Conservation (phyloP, 1,140 invertebrate species). For the Mizuhopecten yessoensis region DNA sequence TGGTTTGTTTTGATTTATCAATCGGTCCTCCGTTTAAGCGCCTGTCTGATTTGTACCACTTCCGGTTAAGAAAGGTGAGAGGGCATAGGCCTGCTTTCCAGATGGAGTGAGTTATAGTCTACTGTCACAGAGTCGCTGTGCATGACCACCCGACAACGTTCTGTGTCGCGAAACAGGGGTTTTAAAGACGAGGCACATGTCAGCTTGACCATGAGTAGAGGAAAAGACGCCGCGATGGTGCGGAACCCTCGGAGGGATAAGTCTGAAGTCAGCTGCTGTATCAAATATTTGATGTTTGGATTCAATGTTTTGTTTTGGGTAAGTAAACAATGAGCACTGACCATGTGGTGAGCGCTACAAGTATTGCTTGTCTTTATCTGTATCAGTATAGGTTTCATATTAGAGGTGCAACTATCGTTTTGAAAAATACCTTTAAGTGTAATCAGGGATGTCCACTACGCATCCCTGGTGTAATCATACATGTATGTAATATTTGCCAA, state of each 20-base stretch:
- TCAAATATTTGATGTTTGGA: conserved; percentile 98
- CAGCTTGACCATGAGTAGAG: background rate
- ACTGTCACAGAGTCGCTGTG: background rate
- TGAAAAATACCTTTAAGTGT: too few relatives aligned
- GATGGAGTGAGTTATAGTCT: background rate
- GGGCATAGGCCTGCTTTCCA: background rate
- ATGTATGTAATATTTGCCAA: too few relatives aligned
- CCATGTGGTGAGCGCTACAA: too few relatives aligned
- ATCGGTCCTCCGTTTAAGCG: background rate
- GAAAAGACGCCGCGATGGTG: background rate
- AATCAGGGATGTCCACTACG: too few relatives aligned
- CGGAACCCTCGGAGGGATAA: conserved; percentile 71
- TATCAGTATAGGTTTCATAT: too few relatives aligned
- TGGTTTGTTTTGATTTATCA: background rate
- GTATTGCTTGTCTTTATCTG: background rate
- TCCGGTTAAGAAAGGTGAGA: conserved; percentile 12
- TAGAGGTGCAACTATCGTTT: too few relatives aligned
- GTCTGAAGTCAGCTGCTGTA: conserved; percentile 96
- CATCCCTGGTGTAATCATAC: too few relatives aligned
- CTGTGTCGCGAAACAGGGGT: background rate
- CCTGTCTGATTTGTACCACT: background rate
- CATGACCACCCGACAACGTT: background rate
- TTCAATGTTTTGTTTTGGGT: conserved; percentile 99
- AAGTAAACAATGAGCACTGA: conserved; percentile 82
- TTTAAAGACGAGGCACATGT: background rate